Base-by-base conservation (phyloP, 2,888 invertebrate species). In the Kuschelorhynchus macadamiae region DNA sequence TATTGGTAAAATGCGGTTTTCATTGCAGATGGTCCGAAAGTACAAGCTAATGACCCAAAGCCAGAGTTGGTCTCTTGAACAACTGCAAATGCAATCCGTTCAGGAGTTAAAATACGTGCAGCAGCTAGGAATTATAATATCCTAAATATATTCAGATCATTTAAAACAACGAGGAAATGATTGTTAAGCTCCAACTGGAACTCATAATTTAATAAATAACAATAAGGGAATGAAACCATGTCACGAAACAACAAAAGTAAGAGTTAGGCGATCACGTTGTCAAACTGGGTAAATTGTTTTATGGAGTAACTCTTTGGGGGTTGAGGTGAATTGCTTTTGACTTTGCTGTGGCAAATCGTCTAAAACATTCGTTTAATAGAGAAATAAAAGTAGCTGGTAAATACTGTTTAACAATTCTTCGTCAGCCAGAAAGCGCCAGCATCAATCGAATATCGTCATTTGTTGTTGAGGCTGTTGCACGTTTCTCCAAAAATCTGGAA, bases 401-500 rank as follows among this genome's bases (percentile, higher is more conserved):
- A n/a, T n/a, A n/a, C n/a, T n/a, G n/a, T n/a, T n/a, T n/a, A n/a
- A n/a, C n/a, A 42, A 61, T 65, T 12, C 66, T 70, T 47, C 61
- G 63, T 17, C 53, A 70, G 46, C 55, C 55, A 41, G 56, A 65
- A 65, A 65, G 56, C 18, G 50, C 64, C 12, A 69, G 60, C 32
- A 44, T 65, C 3, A 65, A 65, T 56, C 60, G 60, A 33, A 61
- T 61, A 56, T 61, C 57, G 8, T 60, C 69, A 25, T 69, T 65
- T 20, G 61, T 65, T 60, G 64, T 61, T 44, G 56, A 65, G 55
- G 16, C 64, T 59, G 36, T 53, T 55, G 55, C 18, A 41, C 18
- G 17, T 55, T 55, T 55, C 41, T 55, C 36, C n/a, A 41, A 41
- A 55, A 41, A 17, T 20, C 39, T 55, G 2, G 21, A 55, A 55